Conservation (phyloP, 1,140 invertebrate genomes). For the Drosophila pseudoananassae region DNA sequence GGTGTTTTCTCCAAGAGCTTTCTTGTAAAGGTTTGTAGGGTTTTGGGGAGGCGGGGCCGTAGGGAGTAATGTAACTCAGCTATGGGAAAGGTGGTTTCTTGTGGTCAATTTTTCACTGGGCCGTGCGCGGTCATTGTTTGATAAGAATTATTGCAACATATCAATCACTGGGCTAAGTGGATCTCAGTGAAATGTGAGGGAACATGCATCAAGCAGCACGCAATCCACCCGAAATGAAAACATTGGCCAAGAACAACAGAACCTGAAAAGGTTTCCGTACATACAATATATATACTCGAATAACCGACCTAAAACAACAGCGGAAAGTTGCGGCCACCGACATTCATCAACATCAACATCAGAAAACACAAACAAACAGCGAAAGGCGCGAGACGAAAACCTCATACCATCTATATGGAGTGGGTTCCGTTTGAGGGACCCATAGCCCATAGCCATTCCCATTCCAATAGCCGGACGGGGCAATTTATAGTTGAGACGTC, state of each 20-base stretch:
- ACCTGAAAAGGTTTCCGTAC: slow-evolving; percentile 22
- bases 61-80: slow-evolving; percentile 19
- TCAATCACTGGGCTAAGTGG: slow-evolving; percentile 82
- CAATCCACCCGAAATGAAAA: slow-evolving; percentile 75
- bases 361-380: slow-evolving; percentile 68
- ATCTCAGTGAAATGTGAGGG: slow-evolving; percentile 70
- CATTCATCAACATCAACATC: slow-evolving; percentile 80
- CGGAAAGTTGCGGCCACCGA: slow-evolving; percentile 69
- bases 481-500: slow-evolving; percentile 70
- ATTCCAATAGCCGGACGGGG: slow-evolving; percentile 30
- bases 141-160: slow-evolving; percentile 83
- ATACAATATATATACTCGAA: background rate
- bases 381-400: slow-evolving; percentile 64
- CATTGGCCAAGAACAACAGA: slow-evolving; percentile 63
- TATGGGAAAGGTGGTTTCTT: slow-evolving; percentile 37
- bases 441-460: background rate
- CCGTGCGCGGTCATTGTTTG: slow-evolving; percentile 63
- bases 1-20: slow-evolving; percentile 20
- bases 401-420: slow-evolving; percentile 17
- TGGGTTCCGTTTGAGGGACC: slow-evolving; percentile 14
- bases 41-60: slow-evolving; percentile 2
- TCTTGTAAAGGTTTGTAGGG: background rate
- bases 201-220: slow-evolving; percentile 76
- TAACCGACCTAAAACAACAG: slow-evolving; percentile 51
- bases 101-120: slow-evolving; percentile 59